These are phyloP conservation scores for Epiblema foenella DNA, from an alignment of 2,888 invertebrate species.

Conservation along the genomic window DNA sequence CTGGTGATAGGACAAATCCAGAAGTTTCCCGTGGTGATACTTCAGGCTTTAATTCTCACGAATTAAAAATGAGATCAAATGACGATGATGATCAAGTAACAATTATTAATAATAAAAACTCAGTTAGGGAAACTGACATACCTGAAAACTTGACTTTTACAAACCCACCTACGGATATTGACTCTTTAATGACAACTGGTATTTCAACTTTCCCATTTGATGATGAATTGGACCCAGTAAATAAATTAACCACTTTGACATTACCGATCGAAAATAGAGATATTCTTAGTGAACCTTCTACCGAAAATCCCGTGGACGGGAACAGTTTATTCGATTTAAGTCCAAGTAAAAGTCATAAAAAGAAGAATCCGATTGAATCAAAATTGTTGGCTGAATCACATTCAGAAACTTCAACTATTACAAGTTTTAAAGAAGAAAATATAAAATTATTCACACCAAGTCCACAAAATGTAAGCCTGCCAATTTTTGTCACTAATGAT, in stretches of 20 bases:
- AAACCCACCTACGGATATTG: slow-evolving; percentile 32
- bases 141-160: slow-evolving; percentile 41
- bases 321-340: slow-evolving; percentile 19
- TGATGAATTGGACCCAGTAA: slow-evolving; percentile 9
- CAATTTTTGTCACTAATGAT: slow-evolving; percentile 32
- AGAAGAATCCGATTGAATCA: slow-evolving; percentile 47
- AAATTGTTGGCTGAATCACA: slow-evolving; percentile 53
- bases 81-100: slow-evolving; percentile 47
- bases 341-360: slow-evolving; percentile 33
- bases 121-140: slow-evolving; percentile 49
- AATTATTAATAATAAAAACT: slow-evolving; percentile 47
- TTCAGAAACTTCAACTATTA: slow-evolving; percentile 44
- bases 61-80: slow-evolving; percentile 56
- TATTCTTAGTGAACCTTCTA: slow-evolving; percentile 2
- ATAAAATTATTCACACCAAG: slow-evolving; percentile 1
- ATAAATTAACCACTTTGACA: slow-evolving; percentile 9
- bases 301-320: slow-evolving; percentile 20
- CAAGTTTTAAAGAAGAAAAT: slow-evolving; percentile 41
- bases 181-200: slow-evolving; percentile 33
- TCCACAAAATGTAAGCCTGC: slow-evolving; percentile 25
- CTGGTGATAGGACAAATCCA: slow-evolving; percentile 46
- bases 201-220: slow-evolving; percentile 26
- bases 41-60: slow-evolving; percentile 50
- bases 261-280: slow-evolving; percentile 18
- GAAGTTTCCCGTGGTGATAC: slow-evolving; percentile 50